A percentile compares a stretch with the other conserved stretches of the same genome.
phyloP scores from a whole-genome alignment of 2,113 vertebrate species.

The Sander vitreus region DNA sequence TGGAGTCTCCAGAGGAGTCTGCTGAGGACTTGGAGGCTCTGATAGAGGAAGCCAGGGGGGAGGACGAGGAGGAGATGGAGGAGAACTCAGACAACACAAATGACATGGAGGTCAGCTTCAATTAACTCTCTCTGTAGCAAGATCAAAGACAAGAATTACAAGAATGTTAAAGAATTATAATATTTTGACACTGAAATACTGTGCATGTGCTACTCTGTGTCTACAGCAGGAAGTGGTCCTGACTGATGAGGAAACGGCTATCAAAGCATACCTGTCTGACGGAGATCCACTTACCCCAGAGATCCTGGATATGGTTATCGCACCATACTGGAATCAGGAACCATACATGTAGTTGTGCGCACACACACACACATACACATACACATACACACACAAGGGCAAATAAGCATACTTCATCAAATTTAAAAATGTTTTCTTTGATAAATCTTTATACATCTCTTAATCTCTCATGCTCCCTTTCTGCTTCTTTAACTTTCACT shows the following conservation, averaged over 20 bases:
- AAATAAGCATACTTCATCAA: not conserved
- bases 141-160: too few relatives aligned
- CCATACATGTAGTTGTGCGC: conserved; percentile 87
- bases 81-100: not conserved
- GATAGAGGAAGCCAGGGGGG: conserved; percentile 51
- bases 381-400: too few relatives aligned
- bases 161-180: not conserved
- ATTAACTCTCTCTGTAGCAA: not conserved
- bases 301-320: conserved; percentile 87
- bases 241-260: conserved; percentile 89
- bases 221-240: conserved; percentile 74
- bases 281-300: conserved; percentile 82
- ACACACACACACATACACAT: not conserved
- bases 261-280: conserved; percentile 86
- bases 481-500: too few relatives aligned
- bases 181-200: not conserved
- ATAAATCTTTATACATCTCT: not conserved
- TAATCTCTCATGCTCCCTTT: not conserved
- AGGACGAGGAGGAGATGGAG: conserved; percentile 1
- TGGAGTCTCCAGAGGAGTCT: conserved; percentile 82
- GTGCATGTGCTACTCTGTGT: conserved; percentile 25
- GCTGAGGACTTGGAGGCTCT: conserved; percentile 67
- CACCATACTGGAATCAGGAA: conserved; percentile 91
- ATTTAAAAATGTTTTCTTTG: not conserved
- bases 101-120: conserved; percentile 41